Percentiles rank a stretch among this genome's conserved stretches.
phyloP scores from a whole-genome alignment of 37 sponge, comb jelly and placozoan species.

The Halisarca cf. caerulea region DNA sequence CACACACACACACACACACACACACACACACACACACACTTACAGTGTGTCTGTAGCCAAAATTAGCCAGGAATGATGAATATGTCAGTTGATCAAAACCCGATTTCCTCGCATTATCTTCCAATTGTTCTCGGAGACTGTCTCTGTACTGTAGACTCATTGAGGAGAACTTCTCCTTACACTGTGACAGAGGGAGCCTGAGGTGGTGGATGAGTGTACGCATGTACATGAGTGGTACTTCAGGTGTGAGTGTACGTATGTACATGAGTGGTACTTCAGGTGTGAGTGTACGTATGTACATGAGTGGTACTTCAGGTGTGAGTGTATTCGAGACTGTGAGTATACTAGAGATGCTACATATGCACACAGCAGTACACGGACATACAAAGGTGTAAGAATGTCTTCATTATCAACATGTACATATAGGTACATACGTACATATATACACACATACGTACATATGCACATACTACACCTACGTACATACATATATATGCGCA shows the following conservation, averaged over 20 bases:
- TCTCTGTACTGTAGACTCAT: conserved; percentile 87
- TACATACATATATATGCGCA: too few species aligned
- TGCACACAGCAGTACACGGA: too few species aligned
- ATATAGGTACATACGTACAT: too few species aligned
- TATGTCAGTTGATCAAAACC: conserved; percentile 68
- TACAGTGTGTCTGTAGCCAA: conserved; percentile 90
- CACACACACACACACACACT: neutral
- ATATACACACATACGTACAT: too few species aligned
- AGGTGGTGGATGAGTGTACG: neutral
- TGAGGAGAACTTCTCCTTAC: conserved; percentile 89
- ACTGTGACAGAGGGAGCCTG: conserved; percentile 84
- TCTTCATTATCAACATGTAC: too few species aligned
- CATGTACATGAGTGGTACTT: too few species aligned
- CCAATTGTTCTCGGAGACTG: conserved; percentile 72
- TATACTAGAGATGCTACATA: too few species aligned
- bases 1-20: neutral
- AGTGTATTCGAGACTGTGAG: neutral
- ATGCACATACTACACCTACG: too few species aligned
- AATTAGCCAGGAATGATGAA: conserved; percentile 81
- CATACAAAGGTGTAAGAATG: too few species aligned
- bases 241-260: too few species aligned
- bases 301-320: neutral
- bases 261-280: too few species aligned
- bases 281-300: too few species aligned
- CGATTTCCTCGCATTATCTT: conserved; percentile 58